Base-by-base conservation (phyloP, 2,113 vertebrate species). In the Bubalus kerabau region DNA sequence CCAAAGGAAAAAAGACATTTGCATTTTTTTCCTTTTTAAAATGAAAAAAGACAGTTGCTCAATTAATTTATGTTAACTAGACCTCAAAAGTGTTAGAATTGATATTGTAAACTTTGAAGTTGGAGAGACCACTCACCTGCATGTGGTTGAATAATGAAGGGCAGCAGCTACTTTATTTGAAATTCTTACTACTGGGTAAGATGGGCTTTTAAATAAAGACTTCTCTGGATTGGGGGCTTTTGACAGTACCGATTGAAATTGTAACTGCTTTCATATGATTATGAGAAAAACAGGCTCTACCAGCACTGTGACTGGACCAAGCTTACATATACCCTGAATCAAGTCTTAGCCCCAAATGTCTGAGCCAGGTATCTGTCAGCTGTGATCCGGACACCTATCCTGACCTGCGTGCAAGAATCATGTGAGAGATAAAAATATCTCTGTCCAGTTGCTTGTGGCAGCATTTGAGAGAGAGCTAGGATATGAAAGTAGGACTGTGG, bases 391-490 rank as follows among this genome's bases (percentile, higher is more conserved):
- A 57, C 13, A 57, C 1, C 40, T 84, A 36, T 94, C 0, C 54
- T 48, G 90, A 82, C 97, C 97, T 97, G 62, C 91, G 36, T 24
- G 46, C 30, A 62, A 24, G n/a, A 87, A 67, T 97, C 97, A 87
- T 90, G 83, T 97, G 98, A 93, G 36, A 46, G 82, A 60, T 83
- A 97, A 96, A 98, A 96, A 98, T 97, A 97, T 43, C 93, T 13
- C 56, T 80, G 56, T 93, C 46, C 90, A 32, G 3, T 87, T 92
- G 76, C 86, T 56, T 19, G 30, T 28, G 56, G 83, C 92, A 92
- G 60, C 81, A 40, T 81, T 90, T 24, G 24, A 83, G 59, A 87
- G 16, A 81, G 86, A 80, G 8, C 32, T 46, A 9, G 48, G 24
- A 76, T 48, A 28, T 40, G 36, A 96, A 54, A 64, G 48, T 5